Base-by-base conservation (phyloP, 2,113 vertebrate species). In the Cromileptes altivelis region DNA sequence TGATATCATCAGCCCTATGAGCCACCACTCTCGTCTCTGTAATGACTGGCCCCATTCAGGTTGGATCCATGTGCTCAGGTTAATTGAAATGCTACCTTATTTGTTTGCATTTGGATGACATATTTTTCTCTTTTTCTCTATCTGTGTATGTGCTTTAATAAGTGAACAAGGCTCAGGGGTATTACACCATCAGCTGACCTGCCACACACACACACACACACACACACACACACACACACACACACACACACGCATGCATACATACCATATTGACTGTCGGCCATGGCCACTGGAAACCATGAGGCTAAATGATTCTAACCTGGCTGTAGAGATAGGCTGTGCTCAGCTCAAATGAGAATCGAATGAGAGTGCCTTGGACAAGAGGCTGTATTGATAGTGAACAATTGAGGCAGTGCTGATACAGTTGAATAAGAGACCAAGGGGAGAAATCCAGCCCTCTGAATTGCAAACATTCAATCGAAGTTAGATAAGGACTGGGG, bases 1-100 rank as follows among this genome's bases (percentile, higher is more conserved):
- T 80, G 78, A 89, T 93, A 93, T 92, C 90, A 94, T 87, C 88
- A 88, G 92, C 81, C 79, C 91, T 93, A 92, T 74, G 87, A 90
- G 85, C 84, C 72, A 4, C 80, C 80, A 83, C 84, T 91, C 81
- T 89, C 74, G 49, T 88, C 84, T 90, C 72, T 37, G 56, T 92
- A 94, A 93, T 19, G 70, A 93, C 86, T 78, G 45, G 52, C 33
- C 37, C 78, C 64, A 75, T 85, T 88, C 78, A 18, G 47, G 65
- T 63, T 21, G 56, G 52, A 72, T 75, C 49, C 40, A n/a, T 55
- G 76, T 57, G 42, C 67, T 49, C 75, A 64, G 58, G 58, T 79
- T 58, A 73, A 87, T 63, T 80, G 42, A 88, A 88, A 80, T 55
- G 17, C 64, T 15, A n/a, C 42, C 6, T 1, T 37, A 79, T 74